phyloP scores from a whole-genome alignment of 2,888 invertebrate species.

The Seira ritae region DNA sequence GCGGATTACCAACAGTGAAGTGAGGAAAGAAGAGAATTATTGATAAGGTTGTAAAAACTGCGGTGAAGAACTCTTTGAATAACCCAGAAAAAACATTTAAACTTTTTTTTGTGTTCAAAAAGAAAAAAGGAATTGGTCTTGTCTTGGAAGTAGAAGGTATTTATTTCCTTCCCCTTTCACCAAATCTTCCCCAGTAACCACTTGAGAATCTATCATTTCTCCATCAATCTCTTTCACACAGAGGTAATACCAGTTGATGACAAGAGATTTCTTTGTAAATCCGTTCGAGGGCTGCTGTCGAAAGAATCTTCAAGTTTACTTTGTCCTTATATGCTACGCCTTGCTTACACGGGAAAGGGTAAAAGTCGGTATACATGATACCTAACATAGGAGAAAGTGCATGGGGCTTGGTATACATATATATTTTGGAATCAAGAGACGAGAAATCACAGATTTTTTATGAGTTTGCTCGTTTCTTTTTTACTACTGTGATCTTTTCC shows the following conservation, averaged over 20 bases:
- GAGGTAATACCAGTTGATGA: slow-evolving; percentile 59
- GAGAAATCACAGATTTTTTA: no score
- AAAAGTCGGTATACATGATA: no score
- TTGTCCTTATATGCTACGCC: background rate
- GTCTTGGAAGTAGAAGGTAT: background rate
- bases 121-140: background rate
- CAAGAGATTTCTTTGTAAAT: slow-evolving; percentile 53
- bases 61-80: slow-evolving; percentile 23
- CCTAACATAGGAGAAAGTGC: no score
- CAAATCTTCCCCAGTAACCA: slow-evolving; percentile 25
- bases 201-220: slow-evolving; percentile 57
- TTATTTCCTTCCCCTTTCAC: slow-evolving; percentile 17
- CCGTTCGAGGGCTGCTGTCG: slow-evolving; percentile 39
- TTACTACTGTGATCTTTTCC: no score
- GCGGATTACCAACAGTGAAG: slow-evolving; percentile 28
- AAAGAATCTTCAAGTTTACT: background rate
- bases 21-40: slow-evolving; percentile 23
- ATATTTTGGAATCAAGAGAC: no score
- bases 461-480: no score
- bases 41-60: slow-evolving; percentile 45
- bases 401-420: no score
- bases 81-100: slow-evolving; percentile 3
- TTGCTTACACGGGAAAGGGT: no score
- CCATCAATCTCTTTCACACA: slow-evolving; percentile 54
- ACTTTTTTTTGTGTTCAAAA: slow-evolving; percentile 4